Evolutionary conservation across 92 coral and sea anemone species (phyloP), one percentile per base, ranked within the genome.

Genomic region (Porites rus): DNA sequence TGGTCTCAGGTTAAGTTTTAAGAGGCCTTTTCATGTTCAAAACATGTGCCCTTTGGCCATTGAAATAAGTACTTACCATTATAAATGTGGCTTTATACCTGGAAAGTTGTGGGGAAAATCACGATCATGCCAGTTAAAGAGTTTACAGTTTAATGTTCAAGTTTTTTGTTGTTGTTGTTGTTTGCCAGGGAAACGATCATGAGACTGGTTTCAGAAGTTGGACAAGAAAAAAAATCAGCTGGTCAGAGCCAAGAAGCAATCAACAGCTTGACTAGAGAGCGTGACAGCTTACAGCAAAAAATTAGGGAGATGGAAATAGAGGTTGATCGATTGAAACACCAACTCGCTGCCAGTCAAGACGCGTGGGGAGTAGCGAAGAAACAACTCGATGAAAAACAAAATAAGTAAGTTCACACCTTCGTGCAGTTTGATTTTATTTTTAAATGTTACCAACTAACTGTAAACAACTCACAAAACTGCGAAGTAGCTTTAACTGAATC

Each of bases 171-270:
- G n/a, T n/a, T n/a, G n/a, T n/a, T 79, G 13, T 65, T 12, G 68
- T 43, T 46, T 69, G 12, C 1, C 75, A 97, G 99, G 87, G 99
- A 97, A 83, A 97, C 99, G 10, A 97, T 97, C 22, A 97, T 93
- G 98, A 93, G 99, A 58, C 83, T 97, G 67, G 99, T 97, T n/a
- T 93, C 96, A 62, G 99, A 97, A 74, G 96, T 97, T 2, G 98
- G 99, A 38, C 94, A 93, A 58, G 99, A 95, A 84, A 97, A 95
- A 90, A 97, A 97, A 84, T 87, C 96, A n/a, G 46, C 96, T n/a
- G 90, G 84, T 70, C 91, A 90, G 38, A 89, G 89, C 82, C 93
- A 93, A 73, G 96, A 95, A 28, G 78, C 91, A 14, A 80, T 95
- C 88, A 93, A 87, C 54, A 24, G 83, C 66, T 74, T 95, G 82